phyloP scores from a whole-genome alignment of 1,140 invertebrate species.

The Drepana arcuata region DNA sequence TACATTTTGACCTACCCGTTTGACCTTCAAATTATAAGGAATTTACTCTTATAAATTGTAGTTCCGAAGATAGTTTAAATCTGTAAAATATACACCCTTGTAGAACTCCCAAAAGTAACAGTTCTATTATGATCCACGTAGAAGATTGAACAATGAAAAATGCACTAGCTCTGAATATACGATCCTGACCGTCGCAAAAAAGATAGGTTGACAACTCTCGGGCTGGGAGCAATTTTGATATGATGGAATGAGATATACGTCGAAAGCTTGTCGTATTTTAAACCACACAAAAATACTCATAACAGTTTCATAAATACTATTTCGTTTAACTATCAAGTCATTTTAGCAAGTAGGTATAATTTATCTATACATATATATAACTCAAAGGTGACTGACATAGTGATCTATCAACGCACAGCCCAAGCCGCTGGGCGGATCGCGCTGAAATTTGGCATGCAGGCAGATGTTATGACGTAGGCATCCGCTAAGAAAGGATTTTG shows the following conservation, averaged over 20 bases:
- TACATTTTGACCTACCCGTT: not conserved
- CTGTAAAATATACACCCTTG: not conserved
- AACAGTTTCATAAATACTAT: not conserved
- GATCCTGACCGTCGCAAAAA: conserved; percentile 27
- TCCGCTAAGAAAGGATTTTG: no score
- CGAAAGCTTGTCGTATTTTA: no score
- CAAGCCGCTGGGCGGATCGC: no score
- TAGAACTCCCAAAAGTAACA: conserved; percentile 9
- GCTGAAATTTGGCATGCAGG: no score
- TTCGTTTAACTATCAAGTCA: not conserved
- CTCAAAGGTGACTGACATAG: no score
- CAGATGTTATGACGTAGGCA: no score
- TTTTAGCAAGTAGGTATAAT: not conserved
- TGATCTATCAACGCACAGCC: no score
- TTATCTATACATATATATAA: no score
- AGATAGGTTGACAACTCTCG: conserved; percentile 7
- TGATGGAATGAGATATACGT: no score
- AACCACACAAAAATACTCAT: not conserved
- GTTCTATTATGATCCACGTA: conserved; percentile 27
- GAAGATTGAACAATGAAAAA: conserved; percentile 48
- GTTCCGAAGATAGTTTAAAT: not conserved
- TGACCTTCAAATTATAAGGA: not conserved
- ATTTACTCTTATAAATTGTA: not conserved
- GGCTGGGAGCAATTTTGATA: not conserved
- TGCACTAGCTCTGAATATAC: conserved; percentile 39